Evolutionary conservation across 2,888 invertebrate genomes (phyloP), one percentile per base, ranked within the genome.

Genomic region (Ectemnius continuus): DNA sequence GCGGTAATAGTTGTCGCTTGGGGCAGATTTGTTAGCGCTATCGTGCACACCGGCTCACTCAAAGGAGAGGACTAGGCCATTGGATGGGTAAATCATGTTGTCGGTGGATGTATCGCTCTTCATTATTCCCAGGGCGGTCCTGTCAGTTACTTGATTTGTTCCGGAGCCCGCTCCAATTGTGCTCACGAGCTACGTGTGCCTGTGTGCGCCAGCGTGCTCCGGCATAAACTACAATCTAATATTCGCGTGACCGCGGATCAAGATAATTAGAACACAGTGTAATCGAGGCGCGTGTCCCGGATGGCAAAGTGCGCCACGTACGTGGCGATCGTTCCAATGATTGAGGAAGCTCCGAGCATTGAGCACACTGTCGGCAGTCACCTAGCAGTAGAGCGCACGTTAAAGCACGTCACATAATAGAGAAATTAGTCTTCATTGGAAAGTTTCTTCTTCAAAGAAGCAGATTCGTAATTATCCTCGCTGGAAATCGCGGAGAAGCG

Each of bases 241-340:
- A 78, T 77, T 79, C 81, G 81, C 79, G 78, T 79, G 76, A 75
- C 83, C 78, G 70, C 75, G 79, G 82, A 84, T 84, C 84, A 76
- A 79, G 85, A 79, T 85, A 86, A 87, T 86, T 86, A 84, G 81
- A 83, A 84, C 81, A 73, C 78, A 70, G 77, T 78, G 75, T 79
- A 82, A 87, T 82, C 81, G 83, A 75, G 74, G 72, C 77, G 80
- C 83, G 85, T 86, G 86, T 78, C 70, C 71, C 61, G 83, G 68
- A 79, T 84, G 70, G 80, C 64, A 78, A 84, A 85, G 83, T 77
- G 78, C 84, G 75, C 73, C 76, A 73, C 61, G 77, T 76, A 83
- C 85, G 86, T 84, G 85, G 80, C 78, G 80, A 82, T 80, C 82
- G 82, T 86, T 86, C 83, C 79, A 84, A 86, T 82, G 82, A 81